These are phyloP conservation scores for Melozone crissalis DNA, from an alignment of 2,113 vertebrate species.

Conservation along the genomic window DNA sequence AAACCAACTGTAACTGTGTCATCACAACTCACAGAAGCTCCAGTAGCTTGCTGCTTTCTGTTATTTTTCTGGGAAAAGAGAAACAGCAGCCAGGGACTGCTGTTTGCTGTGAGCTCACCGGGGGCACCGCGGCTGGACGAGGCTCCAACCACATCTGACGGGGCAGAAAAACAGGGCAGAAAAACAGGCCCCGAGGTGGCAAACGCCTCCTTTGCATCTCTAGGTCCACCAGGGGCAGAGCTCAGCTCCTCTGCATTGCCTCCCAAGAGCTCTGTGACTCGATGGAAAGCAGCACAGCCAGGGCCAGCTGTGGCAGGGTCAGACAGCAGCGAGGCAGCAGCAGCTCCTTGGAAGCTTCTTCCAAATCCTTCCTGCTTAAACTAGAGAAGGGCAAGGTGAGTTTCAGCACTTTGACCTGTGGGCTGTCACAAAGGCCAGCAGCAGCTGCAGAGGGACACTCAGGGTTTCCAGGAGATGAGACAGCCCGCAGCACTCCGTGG, in stretches of 20 bases:
- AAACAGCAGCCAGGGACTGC: not conserved
- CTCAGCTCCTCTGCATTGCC: not conserved
- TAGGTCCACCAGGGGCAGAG: not conserved
- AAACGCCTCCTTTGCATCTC: not conserved
- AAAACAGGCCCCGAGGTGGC: not conserved
- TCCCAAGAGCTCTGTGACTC: not conserved
- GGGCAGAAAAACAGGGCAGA: not conserved
- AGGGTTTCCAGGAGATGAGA: constrained; percentile 69
- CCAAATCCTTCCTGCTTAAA: not conserved
- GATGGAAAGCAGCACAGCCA: not conserved
- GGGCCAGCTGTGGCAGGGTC: fast-evolving
- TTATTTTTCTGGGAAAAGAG: not conserved
- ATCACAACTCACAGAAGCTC: not conserved
- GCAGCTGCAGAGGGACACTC: constrained; percentile 51
- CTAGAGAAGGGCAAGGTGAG: not conserved
- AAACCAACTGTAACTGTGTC: not conserved
- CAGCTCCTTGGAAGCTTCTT: not conserved
- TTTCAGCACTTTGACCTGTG: not conserved
- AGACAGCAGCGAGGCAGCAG: not conserved
- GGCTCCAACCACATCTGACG: not conserved
- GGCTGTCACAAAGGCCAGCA: not conserved
- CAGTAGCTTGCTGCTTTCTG: not conserved
- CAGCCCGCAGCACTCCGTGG: constrained; percentile 48
- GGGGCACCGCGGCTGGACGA: not conserved
- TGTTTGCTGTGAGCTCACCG: fast-evolving